Conservation (phyloP, 2,797 vertebrate species). For the Molossus alvarezi region DNA sequence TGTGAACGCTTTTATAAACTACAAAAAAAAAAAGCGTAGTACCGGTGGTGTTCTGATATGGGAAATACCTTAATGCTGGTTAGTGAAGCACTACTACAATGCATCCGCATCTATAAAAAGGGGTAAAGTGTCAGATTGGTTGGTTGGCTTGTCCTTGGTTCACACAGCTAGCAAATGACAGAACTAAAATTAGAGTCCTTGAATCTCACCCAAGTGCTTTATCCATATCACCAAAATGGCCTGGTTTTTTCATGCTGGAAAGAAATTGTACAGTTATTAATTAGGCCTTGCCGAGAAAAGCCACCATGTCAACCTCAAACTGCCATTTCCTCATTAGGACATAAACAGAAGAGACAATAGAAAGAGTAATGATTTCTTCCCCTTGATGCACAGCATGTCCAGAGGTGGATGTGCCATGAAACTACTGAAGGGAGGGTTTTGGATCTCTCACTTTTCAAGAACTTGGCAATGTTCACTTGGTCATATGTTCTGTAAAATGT, state of each 20-base stretch:
- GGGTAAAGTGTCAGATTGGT: not conserved
- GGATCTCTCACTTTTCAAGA: not conserved
- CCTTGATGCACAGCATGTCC: not conserved
- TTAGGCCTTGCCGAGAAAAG: constrained; percentile 80
- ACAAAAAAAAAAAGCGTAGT: not conserved
- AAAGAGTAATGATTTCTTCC: constrained; percentile 56
- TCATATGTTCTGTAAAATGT: not conserved
- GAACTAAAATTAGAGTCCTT: constrained; percentile 76
- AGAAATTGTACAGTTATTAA: constrained; percentile 76
- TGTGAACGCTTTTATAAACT: not conserved
- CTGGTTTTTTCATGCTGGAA: constrained; percentile 64
- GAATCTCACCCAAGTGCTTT: constrained; percentile 72
- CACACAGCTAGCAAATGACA: constrained; percentile 66
- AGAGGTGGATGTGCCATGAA: not conserved
- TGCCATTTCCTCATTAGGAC: constrained; percentile 80
- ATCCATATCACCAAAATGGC: constrained; percentile 78
- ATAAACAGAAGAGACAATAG: constrained; percentile 72
- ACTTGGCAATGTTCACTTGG: not conserved
- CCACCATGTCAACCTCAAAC: constrained; percentile 80
- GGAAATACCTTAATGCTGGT: not conserved
- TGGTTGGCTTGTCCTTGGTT: constrained; percentile 52
- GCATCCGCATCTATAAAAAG: not conserved
- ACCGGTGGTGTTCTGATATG: not conserved
- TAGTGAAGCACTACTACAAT: not conserved
- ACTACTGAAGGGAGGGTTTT: constrained; percentile 5